phyloP scores from a whole-genome alignment of 2,113 vertebrate species.

The Leptocoma aspasia region DNA sequence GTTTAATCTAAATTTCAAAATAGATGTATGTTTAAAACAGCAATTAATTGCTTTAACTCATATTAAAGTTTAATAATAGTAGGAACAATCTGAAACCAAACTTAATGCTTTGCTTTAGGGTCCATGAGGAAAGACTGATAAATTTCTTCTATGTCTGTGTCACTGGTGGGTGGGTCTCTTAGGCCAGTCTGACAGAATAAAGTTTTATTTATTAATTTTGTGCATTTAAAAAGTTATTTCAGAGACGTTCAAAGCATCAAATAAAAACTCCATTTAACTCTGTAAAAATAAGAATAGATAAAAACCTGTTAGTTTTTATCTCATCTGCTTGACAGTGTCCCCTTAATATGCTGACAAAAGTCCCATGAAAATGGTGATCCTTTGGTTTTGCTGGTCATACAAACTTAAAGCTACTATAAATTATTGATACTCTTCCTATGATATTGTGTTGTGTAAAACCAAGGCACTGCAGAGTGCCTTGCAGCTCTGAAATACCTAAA shows the following conservation, averaged over 20 bases:
- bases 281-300: neutral
- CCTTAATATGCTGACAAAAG: conserved; percentile 28
- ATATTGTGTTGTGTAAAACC: neutral
- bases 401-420: neutral
- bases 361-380: neutral
- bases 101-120: neutral
- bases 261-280: neutral
- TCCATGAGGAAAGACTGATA: neutral
- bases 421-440: neutral
- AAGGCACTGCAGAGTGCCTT: neutral
- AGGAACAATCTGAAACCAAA: neutral
- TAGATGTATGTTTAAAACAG: neutral
- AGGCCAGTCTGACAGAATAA: neutral
- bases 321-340: conserved; percentile 59
- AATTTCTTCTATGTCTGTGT: neutral
- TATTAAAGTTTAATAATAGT: neutral
- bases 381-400: neutral
- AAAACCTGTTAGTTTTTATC: neutral
- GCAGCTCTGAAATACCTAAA: neutral
- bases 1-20: neutral
- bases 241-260: neutral
- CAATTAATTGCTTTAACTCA: neutral
- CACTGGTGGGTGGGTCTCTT: neutral
- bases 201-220: neutral
- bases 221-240: neutral